Percentiles rank a stretch among this genome's conserved stretches.
Evolutionary conservation across 2,797 vertebrate genomes (phyloP).

Genomic region (Platalea minor): DNA sequence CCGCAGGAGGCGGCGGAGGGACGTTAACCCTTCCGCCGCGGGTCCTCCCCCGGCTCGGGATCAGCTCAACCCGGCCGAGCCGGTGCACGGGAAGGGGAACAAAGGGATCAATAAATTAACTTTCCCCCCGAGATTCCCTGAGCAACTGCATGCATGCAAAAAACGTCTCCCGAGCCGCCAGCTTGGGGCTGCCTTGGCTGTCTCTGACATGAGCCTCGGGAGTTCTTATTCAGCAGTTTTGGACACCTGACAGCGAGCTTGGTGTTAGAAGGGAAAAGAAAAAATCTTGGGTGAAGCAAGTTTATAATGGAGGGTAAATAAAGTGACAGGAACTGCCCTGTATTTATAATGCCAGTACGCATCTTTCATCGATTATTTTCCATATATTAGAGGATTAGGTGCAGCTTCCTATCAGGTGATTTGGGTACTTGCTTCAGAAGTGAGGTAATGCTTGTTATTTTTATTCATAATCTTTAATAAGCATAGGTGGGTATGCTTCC

Average conservation of each 20-base stretch:
- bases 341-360: neutral
- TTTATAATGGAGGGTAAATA: neutral
- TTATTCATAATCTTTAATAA: neutral
- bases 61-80: rapidly evolving
- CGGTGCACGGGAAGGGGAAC: rapidly evolving
- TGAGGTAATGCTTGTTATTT: neutral
- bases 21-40: neutral
- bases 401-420: neutral
- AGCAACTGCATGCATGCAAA: rapidly evolving
- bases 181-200: neutral
- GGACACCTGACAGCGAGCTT: neutral
- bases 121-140: rapidly evolving
- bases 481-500: neutral
- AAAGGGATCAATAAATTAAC: neutral
- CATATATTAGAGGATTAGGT: neutral
- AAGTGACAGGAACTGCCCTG: neutral
- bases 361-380: neutral
- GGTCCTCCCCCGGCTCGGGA: too few relatives aligned
- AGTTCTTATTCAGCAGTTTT: neutral
- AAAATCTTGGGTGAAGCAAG: neutral
- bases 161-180: rapidly evolving
- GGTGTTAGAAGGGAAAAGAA: neutral
- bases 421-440: neutral
- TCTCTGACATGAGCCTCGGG: neutral
- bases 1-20: neutral